phyloP scores from a whole-genome alignment of 2,113 vertebrate genomes.

The Scophthalmus maximus region DNA sequence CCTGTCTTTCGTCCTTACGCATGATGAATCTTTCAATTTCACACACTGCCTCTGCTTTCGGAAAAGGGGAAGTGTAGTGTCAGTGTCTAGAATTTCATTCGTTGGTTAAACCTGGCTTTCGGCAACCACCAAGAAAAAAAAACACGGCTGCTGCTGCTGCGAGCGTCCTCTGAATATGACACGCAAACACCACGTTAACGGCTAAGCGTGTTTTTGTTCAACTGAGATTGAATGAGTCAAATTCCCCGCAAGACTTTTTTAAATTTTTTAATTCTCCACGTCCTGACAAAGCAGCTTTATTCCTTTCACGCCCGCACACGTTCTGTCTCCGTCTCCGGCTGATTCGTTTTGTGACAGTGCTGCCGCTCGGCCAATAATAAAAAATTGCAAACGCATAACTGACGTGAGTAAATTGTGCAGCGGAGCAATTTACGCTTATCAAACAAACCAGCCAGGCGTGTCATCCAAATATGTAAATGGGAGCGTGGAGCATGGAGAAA shows the following conservation, averaged over 20 bases:
- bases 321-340: constrained; percentile 17
- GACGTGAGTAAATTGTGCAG: constrained; percentile 34
- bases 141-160: background rate
- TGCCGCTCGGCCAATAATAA: constrained; percentile 36
- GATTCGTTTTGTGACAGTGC: constrained; percentile 44
- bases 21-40: constrained; percentile 15
- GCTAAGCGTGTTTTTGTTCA: background rate
- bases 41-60: background rate
- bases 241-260: background rate
- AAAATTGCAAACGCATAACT: constrained; percentile 9
- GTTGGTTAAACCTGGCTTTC: background rate
- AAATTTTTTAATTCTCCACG: background rate
- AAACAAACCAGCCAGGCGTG: constrained; percentile 54
- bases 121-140: background rate
- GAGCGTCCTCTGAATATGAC: constrained; percentile 3
- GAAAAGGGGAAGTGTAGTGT: background rate
- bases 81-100: constrained; percentile 10
- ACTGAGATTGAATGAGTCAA: constrained; percentile 1
- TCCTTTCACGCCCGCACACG: background rate
- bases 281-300: constrained; percentile 6
- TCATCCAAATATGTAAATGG: constrained; percentile 65
- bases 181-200: background rate
- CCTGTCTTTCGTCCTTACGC: background rate
- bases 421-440: constrained; percentile 35
- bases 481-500: background rate